These are phyloP conservation scores for Physocephala rufipes DNA, from an alignment of 2,888 invertebrate species.

Conservation along the genomic window DNA sequence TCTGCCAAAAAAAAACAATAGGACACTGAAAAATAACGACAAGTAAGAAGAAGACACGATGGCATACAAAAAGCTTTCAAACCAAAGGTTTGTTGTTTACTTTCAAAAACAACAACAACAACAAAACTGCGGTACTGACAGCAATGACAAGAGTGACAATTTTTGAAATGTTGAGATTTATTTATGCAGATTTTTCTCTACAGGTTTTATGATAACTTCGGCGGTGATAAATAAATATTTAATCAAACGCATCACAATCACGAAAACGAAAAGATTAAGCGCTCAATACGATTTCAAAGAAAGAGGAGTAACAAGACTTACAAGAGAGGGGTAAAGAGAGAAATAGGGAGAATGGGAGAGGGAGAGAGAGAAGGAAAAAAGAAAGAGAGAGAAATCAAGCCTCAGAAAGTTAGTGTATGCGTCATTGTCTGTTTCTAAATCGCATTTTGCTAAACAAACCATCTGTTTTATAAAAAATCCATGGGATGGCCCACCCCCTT, in stretches of 20 bases:
- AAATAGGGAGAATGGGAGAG: background rate
- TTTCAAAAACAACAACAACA: too few species aligned
- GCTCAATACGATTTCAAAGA: background rate
- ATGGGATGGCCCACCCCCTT: background rate
- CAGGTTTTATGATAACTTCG: constrained; percentile 13
- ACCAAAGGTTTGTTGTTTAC: constrained; percentile 13
- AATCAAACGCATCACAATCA: constrained; percentile 24
- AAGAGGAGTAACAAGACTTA: background rate
- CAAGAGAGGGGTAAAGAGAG: background rate
- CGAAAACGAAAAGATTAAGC: constrained; percentile 19
- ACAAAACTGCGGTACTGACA: too few species aligned
- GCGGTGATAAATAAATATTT: constrained; percentile 29
- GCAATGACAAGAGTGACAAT: constrained; percentile 16
- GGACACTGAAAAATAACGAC: constrained; percentile 2
- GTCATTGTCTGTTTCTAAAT: too few species aligned
- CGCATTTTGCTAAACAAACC: too few species aligned
- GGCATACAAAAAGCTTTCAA: background rate
- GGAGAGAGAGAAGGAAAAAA: background rate
- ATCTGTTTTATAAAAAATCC: too few species aligned
- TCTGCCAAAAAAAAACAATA: too few species aligned
- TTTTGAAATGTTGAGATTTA: constrained; percentile 31
- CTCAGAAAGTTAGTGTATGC: background rate
- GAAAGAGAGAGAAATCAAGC: background rate
- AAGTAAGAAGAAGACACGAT: background rate
- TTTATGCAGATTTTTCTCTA: constrained; percentile 29